phyloP scores from a whole-genome alignment of 2,113 vertebrate genomes.

The Scalopus aquaticus region DNA sequence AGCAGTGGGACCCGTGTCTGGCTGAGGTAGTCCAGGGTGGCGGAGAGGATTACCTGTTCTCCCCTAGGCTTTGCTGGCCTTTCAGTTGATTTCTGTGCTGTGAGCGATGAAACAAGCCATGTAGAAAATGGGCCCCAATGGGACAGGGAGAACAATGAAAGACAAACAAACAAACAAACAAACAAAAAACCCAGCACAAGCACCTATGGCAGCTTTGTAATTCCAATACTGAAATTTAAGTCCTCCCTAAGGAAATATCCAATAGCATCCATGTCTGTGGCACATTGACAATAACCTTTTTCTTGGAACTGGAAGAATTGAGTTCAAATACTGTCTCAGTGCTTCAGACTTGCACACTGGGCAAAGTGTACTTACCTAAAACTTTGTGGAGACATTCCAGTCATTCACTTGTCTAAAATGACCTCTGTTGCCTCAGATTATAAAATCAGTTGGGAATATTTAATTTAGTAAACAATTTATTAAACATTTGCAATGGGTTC shows the following conservation, averaged over 20 bases:
- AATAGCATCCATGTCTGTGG: background rate
- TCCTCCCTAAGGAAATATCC: background rate
- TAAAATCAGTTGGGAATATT: background rate
- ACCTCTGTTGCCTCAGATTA: background rate
- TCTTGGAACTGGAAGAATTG: background rate
- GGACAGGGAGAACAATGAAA: background rate
- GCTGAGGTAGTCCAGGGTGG: background rate
- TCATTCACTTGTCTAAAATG: background rate
- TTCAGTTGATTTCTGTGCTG: conserved; percentile 21
- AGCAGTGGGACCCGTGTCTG: background rate
- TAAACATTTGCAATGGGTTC: background rate
- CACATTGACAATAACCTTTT: background rate
- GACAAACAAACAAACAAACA: background rate
- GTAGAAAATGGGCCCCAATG: background rate
- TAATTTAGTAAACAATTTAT: background rate
- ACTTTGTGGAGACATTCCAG: background rate
- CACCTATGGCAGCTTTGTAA: background rate
- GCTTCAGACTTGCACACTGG: background rate
- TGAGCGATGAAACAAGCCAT: background rate
- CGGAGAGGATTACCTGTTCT: background rate
- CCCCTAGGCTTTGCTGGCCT: background rate
- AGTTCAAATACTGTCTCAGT: background rate
- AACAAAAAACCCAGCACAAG: background rate
- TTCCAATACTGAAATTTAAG: background rate
- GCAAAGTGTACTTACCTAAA: background rate